Percentiles rank a stretch among this genome's conserved stretches.
phyloP scores from a whole-genome alignment of 2,888 invertebrate genomes.

The Eupithecia vulgata region DNA sequence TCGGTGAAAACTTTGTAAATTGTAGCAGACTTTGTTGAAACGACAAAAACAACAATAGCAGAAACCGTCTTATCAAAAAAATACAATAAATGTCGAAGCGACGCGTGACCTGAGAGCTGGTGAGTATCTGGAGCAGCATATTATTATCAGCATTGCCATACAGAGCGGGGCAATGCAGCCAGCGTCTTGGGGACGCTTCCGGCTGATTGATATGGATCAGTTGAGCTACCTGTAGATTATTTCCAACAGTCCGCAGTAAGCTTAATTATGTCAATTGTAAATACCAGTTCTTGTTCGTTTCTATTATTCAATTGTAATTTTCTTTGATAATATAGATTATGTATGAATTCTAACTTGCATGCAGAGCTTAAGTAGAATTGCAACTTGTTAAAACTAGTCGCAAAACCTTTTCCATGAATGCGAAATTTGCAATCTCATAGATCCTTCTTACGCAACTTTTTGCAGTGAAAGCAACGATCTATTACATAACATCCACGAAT shows the following conservation, averaged over 20 bases:
- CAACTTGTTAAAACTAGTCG: not conserved
- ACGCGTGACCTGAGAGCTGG: no score
- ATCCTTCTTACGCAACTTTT: slow-evolving; percentile 39
- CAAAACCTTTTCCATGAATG: not conserved
- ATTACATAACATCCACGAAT: slow-evolving; percentile 31
- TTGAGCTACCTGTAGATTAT: no score
- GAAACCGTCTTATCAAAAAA: not conserved
- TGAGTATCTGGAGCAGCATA: no score
- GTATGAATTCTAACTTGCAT: not conserved
- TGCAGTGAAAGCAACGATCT: slow-evolving; percentile 38
- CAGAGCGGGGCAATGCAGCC: no score
- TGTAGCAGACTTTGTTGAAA: not conserved
- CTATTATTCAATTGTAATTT: no score
- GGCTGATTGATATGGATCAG: no score
- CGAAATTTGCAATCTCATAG: slow-evolving; percentile 4
- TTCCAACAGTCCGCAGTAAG: no score
- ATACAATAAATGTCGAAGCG: no score
- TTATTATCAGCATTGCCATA: no score
- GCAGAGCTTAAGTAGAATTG: not conserved
- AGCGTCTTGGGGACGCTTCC: no score
- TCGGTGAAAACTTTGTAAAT: not conserved
- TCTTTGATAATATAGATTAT: not conserved
- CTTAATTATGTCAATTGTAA: no score
- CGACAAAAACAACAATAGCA: not conserved
- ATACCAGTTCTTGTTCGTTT: no score